phyloP scores from a whole-genome alignment of 2,888 invertebrate species.

The Scaptomyza polygonia region DNA sequence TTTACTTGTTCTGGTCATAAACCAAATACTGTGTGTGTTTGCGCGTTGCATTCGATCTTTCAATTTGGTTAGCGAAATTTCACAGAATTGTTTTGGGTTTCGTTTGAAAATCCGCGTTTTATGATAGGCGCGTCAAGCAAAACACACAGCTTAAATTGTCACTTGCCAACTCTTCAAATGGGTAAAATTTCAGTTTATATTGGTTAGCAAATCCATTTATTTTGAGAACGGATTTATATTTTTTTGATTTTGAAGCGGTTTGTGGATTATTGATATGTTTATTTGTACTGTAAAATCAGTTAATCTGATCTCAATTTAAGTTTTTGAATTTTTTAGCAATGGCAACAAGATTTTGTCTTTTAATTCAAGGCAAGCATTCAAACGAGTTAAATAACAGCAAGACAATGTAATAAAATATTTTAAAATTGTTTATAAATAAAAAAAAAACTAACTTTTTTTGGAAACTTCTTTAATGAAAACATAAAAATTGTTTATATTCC shows the following conservation, averaged over 20 bases:
- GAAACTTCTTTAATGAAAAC: background rate
- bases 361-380: background rate
- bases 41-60: slow-evolving; percentile 33
- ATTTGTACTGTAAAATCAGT: background rate
- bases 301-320: background rate
- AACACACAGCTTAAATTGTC: too few species aligned
- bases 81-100: slow-evolving; percentile 53
- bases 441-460: too few species aligned
- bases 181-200: too few species aligned
- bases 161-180: too few species aligned
- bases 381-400: too few species aligned
- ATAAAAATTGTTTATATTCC: background rate
- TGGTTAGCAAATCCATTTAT: slow-evolving; percentile 13
- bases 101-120: slow-evolving; percentile 62
- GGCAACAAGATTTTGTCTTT: background rate
- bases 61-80: slow-evolving; percentile 45
- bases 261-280: background rate
- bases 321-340: background rate
- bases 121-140: slow-evolving; percentile 70
- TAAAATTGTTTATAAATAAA: too few species aligned
- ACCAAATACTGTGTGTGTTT: slow-evolving; percentile 19
- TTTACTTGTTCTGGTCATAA: slow-evolving; percentile 40
- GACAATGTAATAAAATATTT: too few species aligned
- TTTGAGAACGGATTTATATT: slow-evolving; percentile 12
- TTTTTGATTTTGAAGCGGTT: background rate